Evolutionary conservation across 2,797 vertebrate genomes (phyloP).

Genomic region (Balearica regulorum): DNA sequence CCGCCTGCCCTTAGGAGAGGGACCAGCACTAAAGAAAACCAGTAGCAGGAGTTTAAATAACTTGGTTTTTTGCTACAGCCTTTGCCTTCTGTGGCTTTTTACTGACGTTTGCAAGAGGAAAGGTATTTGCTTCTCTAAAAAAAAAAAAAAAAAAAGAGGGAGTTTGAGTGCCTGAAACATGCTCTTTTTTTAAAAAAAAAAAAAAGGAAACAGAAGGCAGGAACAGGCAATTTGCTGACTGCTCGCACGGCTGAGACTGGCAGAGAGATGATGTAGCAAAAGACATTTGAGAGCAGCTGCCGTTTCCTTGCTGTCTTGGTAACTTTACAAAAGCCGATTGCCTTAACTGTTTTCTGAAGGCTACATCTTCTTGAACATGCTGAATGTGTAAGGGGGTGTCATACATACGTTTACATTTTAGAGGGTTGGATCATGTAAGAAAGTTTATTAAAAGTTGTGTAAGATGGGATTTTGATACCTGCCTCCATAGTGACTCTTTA

Average conservation of each 20-base stretch:
- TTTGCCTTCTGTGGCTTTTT: not conserved
- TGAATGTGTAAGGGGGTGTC: not conserved
- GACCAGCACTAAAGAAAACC: not conserved
- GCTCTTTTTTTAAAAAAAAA: not conserved
- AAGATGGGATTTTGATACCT: not conserved
- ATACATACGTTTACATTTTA: not conserved
- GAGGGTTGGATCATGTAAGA: not conserved
- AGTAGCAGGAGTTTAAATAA: not conserved
- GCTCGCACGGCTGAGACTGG: not conserved
- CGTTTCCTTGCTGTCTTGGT: not conserved
- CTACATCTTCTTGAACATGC: not conserved
- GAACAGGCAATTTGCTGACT: not conserved
- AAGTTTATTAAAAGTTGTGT: not conserved
- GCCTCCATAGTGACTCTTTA: not conserved
- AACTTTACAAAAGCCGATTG: not conserved
- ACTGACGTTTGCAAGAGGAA: not conserved
- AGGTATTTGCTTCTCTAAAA: not conserved
- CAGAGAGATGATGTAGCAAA: not conserved
- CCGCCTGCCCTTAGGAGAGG: not conserved
- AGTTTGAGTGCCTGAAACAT: not conserved
- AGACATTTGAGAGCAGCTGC: not conserved
- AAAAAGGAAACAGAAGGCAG: not conserved
- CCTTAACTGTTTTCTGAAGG: not conserved
- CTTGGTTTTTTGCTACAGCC: not conserved
- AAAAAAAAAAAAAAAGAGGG: not conserved